These are phyloP conservation scores for Lamellibrachia luymesi DNA, from an alignment of 1,140 invertebrate species.

Conservation along the genomic window DNA sequence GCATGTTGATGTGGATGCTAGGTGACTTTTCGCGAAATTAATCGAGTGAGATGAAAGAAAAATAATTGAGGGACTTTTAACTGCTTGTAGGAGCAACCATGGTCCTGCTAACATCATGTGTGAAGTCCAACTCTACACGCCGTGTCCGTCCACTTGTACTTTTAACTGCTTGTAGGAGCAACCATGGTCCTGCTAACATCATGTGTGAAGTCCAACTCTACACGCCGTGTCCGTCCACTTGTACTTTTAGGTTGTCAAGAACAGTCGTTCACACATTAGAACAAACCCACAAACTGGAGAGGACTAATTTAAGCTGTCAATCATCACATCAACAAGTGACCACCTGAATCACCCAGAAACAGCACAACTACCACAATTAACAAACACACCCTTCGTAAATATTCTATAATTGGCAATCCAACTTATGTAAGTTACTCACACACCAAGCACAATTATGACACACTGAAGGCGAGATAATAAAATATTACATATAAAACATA, in stretches of 20 bases:
- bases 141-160: background rate
- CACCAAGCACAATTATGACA: background rate
- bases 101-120: background rate
- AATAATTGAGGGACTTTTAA: no score
- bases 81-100: background rate
- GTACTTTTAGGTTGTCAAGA: background rate
- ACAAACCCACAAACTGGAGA: background rate
- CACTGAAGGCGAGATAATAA: background rate
- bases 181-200: background rate
- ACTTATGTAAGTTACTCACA: background rate
- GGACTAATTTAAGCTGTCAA: background rate
- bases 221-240: background rate
- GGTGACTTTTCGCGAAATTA: no score
- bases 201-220: background rate
- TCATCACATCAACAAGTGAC: background rate
- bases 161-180: background rate
- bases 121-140: background rate
- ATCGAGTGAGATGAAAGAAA: no score
- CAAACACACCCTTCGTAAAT: background rate
- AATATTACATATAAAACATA: no score
- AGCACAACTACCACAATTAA: background rate
- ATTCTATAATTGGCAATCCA: background rate
- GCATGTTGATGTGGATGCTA: no score
- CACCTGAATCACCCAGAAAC: background rate
- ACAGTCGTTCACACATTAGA: background rate